A percentile compares a stretch with the other conserved stretches of the same genome.
Conservation (phyloP, 2,888 invertebrate species). For the Caenorhabditis angaria region DNA sequence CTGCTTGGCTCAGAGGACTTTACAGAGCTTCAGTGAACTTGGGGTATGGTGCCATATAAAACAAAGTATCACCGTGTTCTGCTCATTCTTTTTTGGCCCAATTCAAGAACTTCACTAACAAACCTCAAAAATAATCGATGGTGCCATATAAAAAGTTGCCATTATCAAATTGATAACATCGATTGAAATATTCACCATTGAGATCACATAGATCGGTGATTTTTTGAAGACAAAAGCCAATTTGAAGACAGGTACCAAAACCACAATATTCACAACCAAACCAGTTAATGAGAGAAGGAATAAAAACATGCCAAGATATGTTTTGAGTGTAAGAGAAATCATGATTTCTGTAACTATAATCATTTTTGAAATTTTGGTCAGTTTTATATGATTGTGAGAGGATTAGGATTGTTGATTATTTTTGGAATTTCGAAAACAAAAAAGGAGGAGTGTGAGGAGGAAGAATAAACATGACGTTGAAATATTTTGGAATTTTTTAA, state of each 20-base stretch:
- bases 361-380: too few species aligned
- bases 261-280: conserved; percentile 23
- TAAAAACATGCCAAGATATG: conserved; percentile 16
- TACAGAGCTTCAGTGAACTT: too few species aligned
- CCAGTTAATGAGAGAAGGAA: conserved; percentile 19
- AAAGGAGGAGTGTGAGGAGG: too few species aligned
- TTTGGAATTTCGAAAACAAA: too few species aligned
- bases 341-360: conserved; percentile 3
- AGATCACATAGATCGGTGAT: conserved; percentile 39
- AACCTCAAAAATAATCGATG: conserved; percentile 36
- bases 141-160: conserved; percentile 28
- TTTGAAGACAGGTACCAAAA: conserved; percentile 27
- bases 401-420: too few species aligned
- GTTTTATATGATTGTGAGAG: too few species aligned
- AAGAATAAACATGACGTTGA: too few species aligned
- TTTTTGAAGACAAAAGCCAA: conserved; percentile 33
- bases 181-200: conserved; percentile 31
- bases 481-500: too few species aligned
- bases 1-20: too few species aligned
- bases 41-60: too few species aligned
- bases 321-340: conserved; percentile 23
- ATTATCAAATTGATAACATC: conserved; percentile 28
- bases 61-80: too few species aligned
- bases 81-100: too few species aligned
- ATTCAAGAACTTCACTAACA: neutral